phyloP scores from a whole-genome alignment of 2,888 invertebrate genomes.

The Drosophila testacea region DNA sequence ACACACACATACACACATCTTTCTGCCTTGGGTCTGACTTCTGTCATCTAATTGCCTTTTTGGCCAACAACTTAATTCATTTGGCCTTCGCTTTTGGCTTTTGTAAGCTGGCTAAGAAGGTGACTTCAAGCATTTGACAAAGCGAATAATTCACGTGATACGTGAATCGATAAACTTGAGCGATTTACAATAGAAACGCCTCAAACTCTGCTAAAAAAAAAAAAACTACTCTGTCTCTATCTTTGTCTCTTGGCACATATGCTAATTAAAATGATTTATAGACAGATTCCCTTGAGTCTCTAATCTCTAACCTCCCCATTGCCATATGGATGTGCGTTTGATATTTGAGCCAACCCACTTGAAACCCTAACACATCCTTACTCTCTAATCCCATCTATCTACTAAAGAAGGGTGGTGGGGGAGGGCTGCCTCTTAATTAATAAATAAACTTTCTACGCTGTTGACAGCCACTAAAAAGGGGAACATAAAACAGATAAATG shows the following conservation, averaged over 20 bases:
- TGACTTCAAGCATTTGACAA: constrained; percentile 56
- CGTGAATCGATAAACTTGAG: constrained; percentile 52
- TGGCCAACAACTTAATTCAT: constrained; percentile 73
- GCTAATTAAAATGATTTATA: constrained; percentile 77
- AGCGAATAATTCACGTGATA: constrained; percentile 49
- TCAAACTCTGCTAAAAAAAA: not conserved
- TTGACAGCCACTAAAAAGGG: constrained; percentile 40
- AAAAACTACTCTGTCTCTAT: not conserved
- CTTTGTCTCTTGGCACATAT: constrained; percentile 24
- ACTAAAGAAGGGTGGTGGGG: not conserved
- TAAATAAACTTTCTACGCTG: constrained; percentile 49
- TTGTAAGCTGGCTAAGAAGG: constrained; percentile 29
- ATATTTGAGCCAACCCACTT: constrained; percentile 31
- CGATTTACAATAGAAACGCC: constrained; percentile 41
- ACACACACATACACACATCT: not conserved
- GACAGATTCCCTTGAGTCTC: constrained; percentile 14
- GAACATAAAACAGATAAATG: constrained; percentile 57
- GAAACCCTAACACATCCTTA: constrained; percentile 3
- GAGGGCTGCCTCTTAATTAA: constrained; percentile 51
- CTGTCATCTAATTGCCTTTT: constrained; percentile 57
- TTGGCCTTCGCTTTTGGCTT: constrained; percentile 34
- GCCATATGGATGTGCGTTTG: constrained; percentile 49
- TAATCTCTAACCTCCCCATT: not conserved
- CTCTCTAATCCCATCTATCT: not conserved
- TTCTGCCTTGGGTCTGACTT: constrained; percentile 22